phyloP scores from a whole-genome alignment of 2,888 invertebrate species.

The Ferrisia virgata region DNA sequence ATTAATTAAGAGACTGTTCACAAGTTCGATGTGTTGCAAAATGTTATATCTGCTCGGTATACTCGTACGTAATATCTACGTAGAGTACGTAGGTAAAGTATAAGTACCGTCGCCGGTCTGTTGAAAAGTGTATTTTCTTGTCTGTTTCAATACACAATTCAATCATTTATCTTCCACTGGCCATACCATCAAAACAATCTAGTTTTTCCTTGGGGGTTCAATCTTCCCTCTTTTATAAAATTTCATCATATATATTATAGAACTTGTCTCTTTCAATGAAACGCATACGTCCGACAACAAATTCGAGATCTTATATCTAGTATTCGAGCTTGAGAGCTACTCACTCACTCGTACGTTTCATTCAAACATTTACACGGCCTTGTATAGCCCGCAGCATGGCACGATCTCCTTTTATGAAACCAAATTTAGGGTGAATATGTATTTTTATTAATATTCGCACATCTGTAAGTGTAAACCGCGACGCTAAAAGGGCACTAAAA shows the following conservation, averaged over 20 bases:
- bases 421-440: slow-evolving; percentile 24
- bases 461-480: neutral
- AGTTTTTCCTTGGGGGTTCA: neutral
- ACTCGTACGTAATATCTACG: no score
- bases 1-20: neutral
- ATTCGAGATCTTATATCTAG: neutral
- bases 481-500: slow-evolving; percentile 20
- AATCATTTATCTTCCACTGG: slow-evolving; percentile 21
- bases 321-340: no score
- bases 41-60: neutral
- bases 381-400: neutral
- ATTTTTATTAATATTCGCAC: slow-evolving; percentile 31
- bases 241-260: neutral
- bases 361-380: neutral
- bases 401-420: slow-evolving; percentile 21
- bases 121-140: slow-evolving; percentile 22
- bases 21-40: neutral
- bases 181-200: neutral
- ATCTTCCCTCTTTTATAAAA: slow-evolving; percentile 15
- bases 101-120: neutral
- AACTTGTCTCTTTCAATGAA: slow-evolving; percentile 19
- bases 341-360: neutral
- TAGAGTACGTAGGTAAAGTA: no score
- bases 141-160: slow-evolving; percentile 21
- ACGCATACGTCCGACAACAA: slow-evolving; percentile 12